Conservation (phyloP, 2,113 vertebrate species). For the Coptodon bakossiorum region DNA sequence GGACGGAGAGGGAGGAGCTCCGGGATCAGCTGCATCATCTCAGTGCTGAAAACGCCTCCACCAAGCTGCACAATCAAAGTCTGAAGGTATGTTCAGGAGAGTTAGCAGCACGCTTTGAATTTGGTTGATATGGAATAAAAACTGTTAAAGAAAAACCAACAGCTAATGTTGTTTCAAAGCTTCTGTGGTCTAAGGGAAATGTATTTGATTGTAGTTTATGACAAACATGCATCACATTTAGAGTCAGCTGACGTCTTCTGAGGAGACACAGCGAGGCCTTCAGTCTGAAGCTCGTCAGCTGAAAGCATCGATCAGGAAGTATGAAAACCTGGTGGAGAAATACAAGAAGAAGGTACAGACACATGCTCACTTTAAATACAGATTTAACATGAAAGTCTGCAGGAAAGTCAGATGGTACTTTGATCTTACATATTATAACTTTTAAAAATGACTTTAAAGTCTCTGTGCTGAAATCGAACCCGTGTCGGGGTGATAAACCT, state of each 20-base stretch:
- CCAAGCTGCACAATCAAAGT: constrained; percentile 79
- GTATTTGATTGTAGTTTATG: background rate
- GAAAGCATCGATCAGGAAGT: constrained; percentile 74
- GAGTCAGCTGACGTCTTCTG: constrained; percentile 68
- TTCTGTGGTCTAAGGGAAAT: background rate
- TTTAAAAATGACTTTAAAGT: background rate
- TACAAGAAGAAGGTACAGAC: constrained; percentile 80
- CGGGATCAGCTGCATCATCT: constrained; percentile 73
- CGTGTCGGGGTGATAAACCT: fast-evolving
- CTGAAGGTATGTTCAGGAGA: constrained; percentile 72
- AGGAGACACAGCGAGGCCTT: constrained; percentile 75
- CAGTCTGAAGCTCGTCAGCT: constrained; percentile 80
- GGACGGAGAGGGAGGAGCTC: constrained; percentile 71
- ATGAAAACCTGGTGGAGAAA: constrained; percentile 81
- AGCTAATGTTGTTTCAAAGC: background rate
- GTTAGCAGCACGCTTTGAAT: background rate
- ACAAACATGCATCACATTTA: constrained; percentile 7
- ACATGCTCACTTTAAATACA: background rate
- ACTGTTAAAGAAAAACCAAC: background rate
- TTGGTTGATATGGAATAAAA: background rate
- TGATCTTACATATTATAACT: fast-evolving
- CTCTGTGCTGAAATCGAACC: background rate
- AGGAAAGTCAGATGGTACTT: background rate
- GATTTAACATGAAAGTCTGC: background rate
- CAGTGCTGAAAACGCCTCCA: constrained; percentile 61